A percentile compares a stretch with the other conserved stretches of the same genome.
These are phyloP conservation scores for Caenorhabditis sinica DNA, from an alignment of 2,888 invertebrate species.

Conservation along the genomic window DNA sequence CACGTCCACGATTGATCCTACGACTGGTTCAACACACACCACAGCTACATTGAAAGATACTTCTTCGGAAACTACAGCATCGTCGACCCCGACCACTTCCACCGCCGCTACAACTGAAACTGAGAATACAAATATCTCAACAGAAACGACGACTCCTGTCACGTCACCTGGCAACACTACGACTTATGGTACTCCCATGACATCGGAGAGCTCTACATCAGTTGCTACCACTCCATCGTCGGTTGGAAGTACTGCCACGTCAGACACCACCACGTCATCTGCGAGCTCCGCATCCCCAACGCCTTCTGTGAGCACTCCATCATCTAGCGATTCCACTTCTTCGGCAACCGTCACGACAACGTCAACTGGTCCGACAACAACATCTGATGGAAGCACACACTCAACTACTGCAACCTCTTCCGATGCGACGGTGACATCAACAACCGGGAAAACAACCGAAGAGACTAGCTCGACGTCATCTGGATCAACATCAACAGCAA, in stretches of 20 bases:
- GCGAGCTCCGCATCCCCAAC: background rate
- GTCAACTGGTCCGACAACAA: background rate
- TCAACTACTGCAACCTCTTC: background rate
- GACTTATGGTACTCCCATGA: too few relatives aligned
- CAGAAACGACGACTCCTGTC: too few relatives aligned
- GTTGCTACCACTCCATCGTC: too few relatives aligned
- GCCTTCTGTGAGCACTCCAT: background rate
- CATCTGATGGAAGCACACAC: background rate
- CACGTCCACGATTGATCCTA: background rate
- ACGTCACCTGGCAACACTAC: too few relatives aligned
- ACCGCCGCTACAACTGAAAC: background rate
- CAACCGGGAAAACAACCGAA: background rate
- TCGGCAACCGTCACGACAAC: background rate
- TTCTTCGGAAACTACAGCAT: background rate
- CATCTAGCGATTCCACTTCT: background rate
- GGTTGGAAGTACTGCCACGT: too few relatives aligned
- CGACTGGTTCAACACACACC: background rate
- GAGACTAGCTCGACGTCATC: background rate
- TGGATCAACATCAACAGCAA: background rate
- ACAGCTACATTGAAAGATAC: background rate
- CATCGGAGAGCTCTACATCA: too few relatives aligned
- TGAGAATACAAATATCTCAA: background rate
- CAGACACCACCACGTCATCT: too few relatives aligned
- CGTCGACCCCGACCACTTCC: background rate
- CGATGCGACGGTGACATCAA: background rate